These are phyloP conservation scores for Pyrochroa serraticornis DNA, from an alignment of 2,888 invertebrate species.

Conservation along the genomic window DNA sequence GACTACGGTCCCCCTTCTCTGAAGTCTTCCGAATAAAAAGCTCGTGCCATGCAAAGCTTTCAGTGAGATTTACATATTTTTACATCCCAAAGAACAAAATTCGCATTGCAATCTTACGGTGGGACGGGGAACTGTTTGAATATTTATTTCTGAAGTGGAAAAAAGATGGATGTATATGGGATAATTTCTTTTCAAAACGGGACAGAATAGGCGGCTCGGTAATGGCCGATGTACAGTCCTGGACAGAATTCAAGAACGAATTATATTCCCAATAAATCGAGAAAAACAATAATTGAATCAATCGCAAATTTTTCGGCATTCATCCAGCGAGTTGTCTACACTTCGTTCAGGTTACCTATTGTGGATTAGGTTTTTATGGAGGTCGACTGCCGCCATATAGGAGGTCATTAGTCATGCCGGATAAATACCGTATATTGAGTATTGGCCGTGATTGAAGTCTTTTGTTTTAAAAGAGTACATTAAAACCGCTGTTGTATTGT, in stretches of 20 bases:
- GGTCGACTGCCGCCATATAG: no score
- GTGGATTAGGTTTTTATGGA: no score
- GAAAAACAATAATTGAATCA: neutral
- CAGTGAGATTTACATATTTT: constrained; percentile 56
- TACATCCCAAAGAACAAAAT: constrained; percentile 53
- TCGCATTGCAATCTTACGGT: constrained; percentile 51
- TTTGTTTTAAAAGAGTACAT: constrained; percentile 10
- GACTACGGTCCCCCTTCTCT: constrained; percentile 39
- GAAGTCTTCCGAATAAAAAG: constrained; percentile 37
- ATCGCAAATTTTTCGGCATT: neutral
- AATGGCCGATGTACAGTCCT: constrained; percentile 47
- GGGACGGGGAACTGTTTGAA: constrained; percentile 44
- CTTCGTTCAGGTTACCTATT: neutral
- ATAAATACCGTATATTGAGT: constrained; percentile 7
- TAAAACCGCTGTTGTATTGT: neutral
- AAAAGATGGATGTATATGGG: constrained; percentile 32
- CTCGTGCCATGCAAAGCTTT: constrained; percentile 46
- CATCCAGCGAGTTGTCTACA: neutral
- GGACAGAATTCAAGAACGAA: neutral
- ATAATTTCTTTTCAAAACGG: constrained; percentile 32
- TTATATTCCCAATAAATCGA: no score
- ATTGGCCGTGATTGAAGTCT: constrained; percentile 6
- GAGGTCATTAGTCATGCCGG: neutral
- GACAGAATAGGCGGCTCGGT: constrained; percentile 30
- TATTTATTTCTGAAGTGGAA: constrained; percentile 43